Percentiles rank a stretch among this genome's conserved stretches.
These are phyloP conservation scores for Arctocebus calabarensis DNA, from an alignment of 2,797 vertebrate genomes.

Conservation along the genomic window DNA sequence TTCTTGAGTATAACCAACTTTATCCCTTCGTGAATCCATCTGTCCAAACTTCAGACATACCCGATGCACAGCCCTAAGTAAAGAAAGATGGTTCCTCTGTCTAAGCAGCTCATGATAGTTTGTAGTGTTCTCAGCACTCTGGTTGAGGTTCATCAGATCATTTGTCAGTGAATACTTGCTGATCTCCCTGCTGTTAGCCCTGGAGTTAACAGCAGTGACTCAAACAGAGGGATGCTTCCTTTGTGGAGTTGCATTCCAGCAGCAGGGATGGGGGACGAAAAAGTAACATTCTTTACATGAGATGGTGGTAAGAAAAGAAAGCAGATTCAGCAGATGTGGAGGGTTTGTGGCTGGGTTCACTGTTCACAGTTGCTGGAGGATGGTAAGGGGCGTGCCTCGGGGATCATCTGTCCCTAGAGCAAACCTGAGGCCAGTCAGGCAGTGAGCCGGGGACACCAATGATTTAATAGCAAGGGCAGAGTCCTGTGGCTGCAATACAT, in stretches of 20 bases:
- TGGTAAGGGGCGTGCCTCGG: not conserved
- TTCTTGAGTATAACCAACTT: not conserved
- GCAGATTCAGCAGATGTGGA: not conserved
- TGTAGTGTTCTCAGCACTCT: not conserved
- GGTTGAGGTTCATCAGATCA: not conserved
- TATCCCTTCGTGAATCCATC: not conserved
- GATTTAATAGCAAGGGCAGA: not conserved
- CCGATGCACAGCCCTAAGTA: not conserved
- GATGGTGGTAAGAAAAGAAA: not conserved
- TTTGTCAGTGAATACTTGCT: conserved; percentile 30
- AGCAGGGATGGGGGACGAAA: not conserved
- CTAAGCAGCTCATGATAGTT: not conserved
- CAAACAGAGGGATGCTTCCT: not conserved
- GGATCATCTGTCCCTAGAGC: not conserved
- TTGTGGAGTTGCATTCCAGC: not conserved
- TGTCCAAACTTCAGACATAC: not conserved
- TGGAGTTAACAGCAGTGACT: not conserved
- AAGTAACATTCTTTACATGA: not conserved
- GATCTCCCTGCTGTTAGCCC: not conserved
- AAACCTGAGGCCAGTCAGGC: not conserved
- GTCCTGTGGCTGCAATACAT: not conserved
- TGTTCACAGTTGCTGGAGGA: not conserved
- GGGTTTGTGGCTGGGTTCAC: not conserved
- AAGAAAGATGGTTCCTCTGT: not conserved
- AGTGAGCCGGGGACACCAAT: not conserved